Base-by-base conservation (phyloP, 2,888 invertebrate species). In the Scaptomyza parva region DNA sequence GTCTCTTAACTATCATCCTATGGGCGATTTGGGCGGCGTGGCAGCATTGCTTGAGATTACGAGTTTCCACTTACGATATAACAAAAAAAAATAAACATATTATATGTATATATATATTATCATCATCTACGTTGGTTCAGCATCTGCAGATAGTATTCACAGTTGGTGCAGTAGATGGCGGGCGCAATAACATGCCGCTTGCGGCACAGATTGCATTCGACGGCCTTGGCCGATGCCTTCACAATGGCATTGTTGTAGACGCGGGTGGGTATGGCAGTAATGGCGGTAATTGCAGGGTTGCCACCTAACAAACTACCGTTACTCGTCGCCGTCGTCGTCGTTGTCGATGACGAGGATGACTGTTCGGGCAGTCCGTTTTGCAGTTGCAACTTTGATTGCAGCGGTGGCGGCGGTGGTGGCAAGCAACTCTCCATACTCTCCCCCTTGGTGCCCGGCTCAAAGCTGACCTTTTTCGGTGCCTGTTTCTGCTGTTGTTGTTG, bases 61-160 rank as follows among this genome's bases (percentile, higher is more conserved):
- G 55, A 50, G 78, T 76, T 86, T 80, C 73, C 74, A 64, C 65
- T 82, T 74, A 76, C 41, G 22, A 41, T 28, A 37, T 17, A 50
- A n/a, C n/a, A n/a, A n/a, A n/a, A n/a, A n/a, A n/a, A n/a, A n/a
- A n/a, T n/a, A n/a, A n/a, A n/a, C n/a, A n/a, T n/a, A n/a, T n/a
- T n/a, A n/a, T n/a, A n/a, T n/a, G n/a, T n/a, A n/a, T n/a, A n/a
- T n/a, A n/a, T n/a, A n/a, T n/a, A n/a, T n/a, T n/a, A n/a, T n/a
- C 40, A 81, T 85, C 90, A 91, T 86, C 91, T 90, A 59, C 91
- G 87, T 69, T 86, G 91, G 61, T 91, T 91, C 24, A 91, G 74
- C 91, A 91, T 91, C 70, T 96, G 96, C 95, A 98, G 96, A 89
- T 98, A 98, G 92, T 96, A 97, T 90, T 97, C 97, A 92, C 98